Evolutionary conservation across 2,113 vertebrate species (phyloP).

Genomic region (Grus americana): DNA sequence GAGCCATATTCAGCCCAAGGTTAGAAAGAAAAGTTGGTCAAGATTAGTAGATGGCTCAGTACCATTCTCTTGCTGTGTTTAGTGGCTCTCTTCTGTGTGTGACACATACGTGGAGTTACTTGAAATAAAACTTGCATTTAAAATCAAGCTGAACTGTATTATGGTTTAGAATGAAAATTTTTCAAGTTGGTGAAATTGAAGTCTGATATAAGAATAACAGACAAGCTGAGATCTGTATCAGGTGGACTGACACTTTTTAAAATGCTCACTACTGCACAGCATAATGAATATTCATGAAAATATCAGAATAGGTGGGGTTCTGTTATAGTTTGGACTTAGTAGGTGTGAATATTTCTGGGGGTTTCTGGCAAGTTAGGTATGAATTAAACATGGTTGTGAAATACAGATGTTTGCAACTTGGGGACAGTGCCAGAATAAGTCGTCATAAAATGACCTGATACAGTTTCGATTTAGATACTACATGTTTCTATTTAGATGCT

Average conservation of each 20-base stretch:
- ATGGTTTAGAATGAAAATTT: neutral
- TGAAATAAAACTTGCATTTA: neutral
- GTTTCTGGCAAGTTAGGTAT: neutral
- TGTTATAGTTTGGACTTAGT: neutral
- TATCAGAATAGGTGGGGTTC: neutral
- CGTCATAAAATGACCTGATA: neutral
- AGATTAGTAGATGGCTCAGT: neutral
- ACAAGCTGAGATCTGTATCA: constrained; percentile 3
- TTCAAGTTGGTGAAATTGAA: neutral
- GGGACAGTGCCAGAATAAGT: neutral
- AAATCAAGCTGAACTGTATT: neutral
- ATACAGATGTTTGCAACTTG: neutral
- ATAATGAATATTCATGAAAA: neutral
- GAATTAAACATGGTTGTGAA: neutral
- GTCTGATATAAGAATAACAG: neutral
- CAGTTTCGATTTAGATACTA: neutral
- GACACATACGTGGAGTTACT: neutral
- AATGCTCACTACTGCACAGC: neutral
- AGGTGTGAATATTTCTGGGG: neutral
- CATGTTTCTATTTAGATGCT: neutral
- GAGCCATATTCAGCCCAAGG: neutral
- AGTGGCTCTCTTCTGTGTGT: neutral
- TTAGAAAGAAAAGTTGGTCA: neutral
- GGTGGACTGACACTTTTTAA: neutral
- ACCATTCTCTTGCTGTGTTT: neutral